Conservation (phyloP, 2,797 vertebrate genomes). For the Monodelphis domestica region DNA sequence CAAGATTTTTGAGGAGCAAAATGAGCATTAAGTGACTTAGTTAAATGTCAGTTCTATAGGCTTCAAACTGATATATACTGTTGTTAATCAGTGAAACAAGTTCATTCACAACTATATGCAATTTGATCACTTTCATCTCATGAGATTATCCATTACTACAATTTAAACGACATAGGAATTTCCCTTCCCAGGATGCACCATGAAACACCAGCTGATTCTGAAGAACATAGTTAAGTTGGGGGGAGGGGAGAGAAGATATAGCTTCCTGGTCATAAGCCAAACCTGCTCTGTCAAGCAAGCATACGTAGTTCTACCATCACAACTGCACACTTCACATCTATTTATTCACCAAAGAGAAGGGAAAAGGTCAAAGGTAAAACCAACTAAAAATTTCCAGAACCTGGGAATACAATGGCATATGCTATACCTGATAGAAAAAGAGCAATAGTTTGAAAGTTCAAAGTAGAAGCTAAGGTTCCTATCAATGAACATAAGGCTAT, state of each 20-base stretch:
- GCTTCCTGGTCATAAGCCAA: constrained; percentile 51
- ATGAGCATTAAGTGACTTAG: constrained; percentile 21
- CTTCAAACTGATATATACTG: constrained; percentile 31
- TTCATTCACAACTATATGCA: constrained; percentile 50
- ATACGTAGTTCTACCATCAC: constrained; percentile 2
- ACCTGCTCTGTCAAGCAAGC: constrained; percentile 47
- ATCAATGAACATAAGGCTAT: background rate
- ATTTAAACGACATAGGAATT: background rate
- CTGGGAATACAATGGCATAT: constrained; percentile 4
- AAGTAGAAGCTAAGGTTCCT: constrained; percentile 10
- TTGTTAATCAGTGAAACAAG: constrained; percentile 47
- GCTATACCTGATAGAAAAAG: constrained; percentile 28
- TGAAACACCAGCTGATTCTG: background rate
- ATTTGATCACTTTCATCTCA: background rate
- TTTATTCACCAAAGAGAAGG: constrained; percentile 45
- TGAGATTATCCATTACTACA: background rate
- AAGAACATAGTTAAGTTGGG: background rate
- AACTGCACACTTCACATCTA: constrained; percentile 13
- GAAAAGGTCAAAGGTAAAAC: background rate
- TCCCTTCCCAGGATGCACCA: background rate
- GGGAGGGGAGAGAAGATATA: background rate
- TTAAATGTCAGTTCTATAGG: constrained; percentile 6
- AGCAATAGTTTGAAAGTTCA: constrained; percentile 15
- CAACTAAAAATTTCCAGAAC: constrained; percentile 32
- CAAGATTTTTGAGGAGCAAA: constrained; percentile 36